Base-by-base conservation (phyloP, 1,140 invertebrate genomes). In the Apis cerana region DNA sequence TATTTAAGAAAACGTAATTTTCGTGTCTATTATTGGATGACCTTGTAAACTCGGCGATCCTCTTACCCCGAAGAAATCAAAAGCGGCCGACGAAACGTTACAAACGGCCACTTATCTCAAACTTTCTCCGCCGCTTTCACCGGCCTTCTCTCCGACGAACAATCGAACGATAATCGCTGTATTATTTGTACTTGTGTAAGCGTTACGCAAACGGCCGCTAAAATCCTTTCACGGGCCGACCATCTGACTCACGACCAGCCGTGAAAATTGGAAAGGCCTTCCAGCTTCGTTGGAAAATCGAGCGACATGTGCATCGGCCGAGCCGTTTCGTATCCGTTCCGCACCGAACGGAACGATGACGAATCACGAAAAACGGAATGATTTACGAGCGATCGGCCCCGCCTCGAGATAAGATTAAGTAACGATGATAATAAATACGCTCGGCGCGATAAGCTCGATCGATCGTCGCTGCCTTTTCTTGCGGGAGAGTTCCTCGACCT, bases 101-200 rank as follows among this genome's bases (percentile, higher is more conserved):
- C 80, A 56, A 84, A 82, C 64, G 62, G 21, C 74, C 80, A 80
- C 75, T 88, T 90, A 84, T 85, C 75, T 78, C 15, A 50, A 21
- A 86, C 89, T 90, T 90, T 90, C 89, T 88, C 89, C 74, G 64
- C 33, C 65, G 84, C 89, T 91, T 90, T 90, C 88, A 91, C 87
- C 80, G 33, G 21, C 54, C 59, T 59, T 61, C 81, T 64, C 69
- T 61, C 11, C n/a, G 1, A 27, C 17, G 85, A 90, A 91, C 84
- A 91, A 91, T 91, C 78, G 79, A 59, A 78, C 71, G 84, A 85
- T 87, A 85, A 84, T 86, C 86, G 81, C 75, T 80, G 88, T 88
- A 90, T 90, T 91, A 91, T 89, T 90, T 91, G 90, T 79, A 77
- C 85, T n/a, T 65, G 76, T 80, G 59, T 88, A 87, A 85, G 43